These are phyloP conservation scores for Sepioteuthis lessoniana DNA, from an alignment of 2,888 invertebrate species.

Conservation along the genomic window DNA sequence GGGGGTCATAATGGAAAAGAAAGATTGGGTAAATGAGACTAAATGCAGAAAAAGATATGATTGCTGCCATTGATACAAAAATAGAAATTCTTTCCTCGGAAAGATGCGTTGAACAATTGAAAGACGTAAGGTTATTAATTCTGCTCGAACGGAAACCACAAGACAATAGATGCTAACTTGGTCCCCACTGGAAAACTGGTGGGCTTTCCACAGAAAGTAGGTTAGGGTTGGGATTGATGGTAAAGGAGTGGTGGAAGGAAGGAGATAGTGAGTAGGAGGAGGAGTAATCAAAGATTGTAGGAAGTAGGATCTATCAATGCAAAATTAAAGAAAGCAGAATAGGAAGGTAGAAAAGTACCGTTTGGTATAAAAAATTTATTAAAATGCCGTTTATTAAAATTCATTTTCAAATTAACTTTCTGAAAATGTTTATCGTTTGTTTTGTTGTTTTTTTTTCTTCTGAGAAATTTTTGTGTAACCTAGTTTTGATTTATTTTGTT, in stretches of 20 bases:
- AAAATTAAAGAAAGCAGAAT: too few relatives aligned
- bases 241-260: background rate
- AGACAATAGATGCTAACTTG: background rate
- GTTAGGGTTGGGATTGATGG: background rate
- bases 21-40: background rate
- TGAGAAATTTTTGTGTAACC: too few relatives aligned
- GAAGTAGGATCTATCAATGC: too few relatives aligned
- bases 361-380: too few relatives aligned
- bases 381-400: too few relatives aligned
- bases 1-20: background rate
- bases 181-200: background rate
- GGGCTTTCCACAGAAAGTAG: background rate
- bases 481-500: too few relatives aligned
- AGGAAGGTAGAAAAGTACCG: too few relatives aligned
- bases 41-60: background rate
- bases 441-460: too few relatives aligned
- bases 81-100: background rate
- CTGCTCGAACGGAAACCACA: background rate
- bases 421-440: too few relatives aligned
- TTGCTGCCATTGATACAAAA: conserved; percentile 33
- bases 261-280: too few relatives aligned
- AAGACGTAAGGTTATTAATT: background rate
- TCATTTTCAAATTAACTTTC: too few relatives aligned
- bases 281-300: too few relatives aligned
- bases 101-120: background rate